A percentile compares a stretch with the other conserved stretches of the same genome.
phyloP scores from a whole-genome alignment of 2,888 invertebrate species.

The Ditylenchus weischeri region DNA sequence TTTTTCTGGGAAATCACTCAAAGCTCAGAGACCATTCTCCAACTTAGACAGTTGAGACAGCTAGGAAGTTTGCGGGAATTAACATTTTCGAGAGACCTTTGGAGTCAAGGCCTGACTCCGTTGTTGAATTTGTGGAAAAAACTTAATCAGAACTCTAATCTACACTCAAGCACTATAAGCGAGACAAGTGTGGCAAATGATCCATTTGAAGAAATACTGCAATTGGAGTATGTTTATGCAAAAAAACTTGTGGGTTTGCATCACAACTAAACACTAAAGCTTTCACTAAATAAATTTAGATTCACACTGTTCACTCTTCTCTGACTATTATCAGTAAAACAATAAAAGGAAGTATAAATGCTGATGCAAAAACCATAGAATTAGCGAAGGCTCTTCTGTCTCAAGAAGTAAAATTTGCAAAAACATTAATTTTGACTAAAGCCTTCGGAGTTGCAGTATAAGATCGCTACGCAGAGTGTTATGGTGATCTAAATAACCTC shows the following conservation, averaged over 20 bases:
- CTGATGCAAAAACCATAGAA: slow-evolving; percentile 62
- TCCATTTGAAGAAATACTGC: slow-evolving; percentile 68
- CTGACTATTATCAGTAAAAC: slow-evolving; percentile 68
- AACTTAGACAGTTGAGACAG: slow-evolving; percentile 61
- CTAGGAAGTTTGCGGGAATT: neutral
- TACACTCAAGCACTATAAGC: slow-evolving; percentile 25
- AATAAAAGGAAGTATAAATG: slow-evolving; percentile 65
- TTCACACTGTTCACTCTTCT: slow-evolving; percentile 67
- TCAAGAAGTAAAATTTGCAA: slow-evolving; percentile 63
- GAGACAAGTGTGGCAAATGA: slow-evolving; percentile 38
- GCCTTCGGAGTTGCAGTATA: too few relatives aligned
- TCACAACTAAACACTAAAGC: neutral
- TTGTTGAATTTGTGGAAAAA: slow-evolving; percentile 81
- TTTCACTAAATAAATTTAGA: slow-evolving; percentile 17
- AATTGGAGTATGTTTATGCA: slow-evolving; percentile 68
- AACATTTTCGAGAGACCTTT: slow-evolving; percentile 64
- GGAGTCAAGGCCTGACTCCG: slow-evolving; percentile 70
- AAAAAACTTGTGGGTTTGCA: slow-evolving; percentile 63
- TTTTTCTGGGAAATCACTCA: slow-evolving; percentile 76
- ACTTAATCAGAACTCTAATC: slow-evolving; percentile 62
- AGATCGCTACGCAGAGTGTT: too few relatives aligned
- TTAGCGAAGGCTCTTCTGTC: slow-evolving; percentile 64
- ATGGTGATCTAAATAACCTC: too few relatives aligned
- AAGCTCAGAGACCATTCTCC: slow-evolving; percentile 66
- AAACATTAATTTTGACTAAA: too few relatives aligned